Conservation (phyloP, 2,797 vertebrate genomes). For the Chanos chanos region DNA sequence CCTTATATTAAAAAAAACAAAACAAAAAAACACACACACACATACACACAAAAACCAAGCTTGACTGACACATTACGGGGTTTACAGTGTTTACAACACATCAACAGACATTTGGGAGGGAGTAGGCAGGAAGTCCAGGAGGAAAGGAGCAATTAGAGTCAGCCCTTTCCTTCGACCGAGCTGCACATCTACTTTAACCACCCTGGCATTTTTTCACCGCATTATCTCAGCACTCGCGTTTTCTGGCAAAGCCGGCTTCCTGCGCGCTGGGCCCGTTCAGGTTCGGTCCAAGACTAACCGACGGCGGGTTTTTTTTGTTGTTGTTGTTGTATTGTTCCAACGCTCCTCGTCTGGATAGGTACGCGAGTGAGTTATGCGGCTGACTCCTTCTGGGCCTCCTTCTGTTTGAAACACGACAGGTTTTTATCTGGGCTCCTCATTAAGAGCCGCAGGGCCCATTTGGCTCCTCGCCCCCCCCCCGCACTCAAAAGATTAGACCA, state of each 20-base stretch:
- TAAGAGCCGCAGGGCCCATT: too few relatives aligned
- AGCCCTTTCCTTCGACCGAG: not conserved
- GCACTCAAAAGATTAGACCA: too few relatives aligned
- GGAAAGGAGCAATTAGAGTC: constrained; percentile 10
- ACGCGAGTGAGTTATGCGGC: not conserved
- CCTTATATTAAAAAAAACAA: too few relatives aligned
- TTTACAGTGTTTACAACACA: not conserved
- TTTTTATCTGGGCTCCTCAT: constrained; percentile 2
- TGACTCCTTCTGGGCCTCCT: not conserved
- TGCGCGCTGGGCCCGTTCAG: not conserved
- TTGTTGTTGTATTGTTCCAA: not conserved
- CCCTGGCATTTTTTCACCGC: not conserved
- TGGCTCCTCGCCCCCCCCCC: too few relatives aligned
- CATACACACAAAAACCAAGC: not conserved
- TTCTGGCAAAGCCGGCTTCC: constrained; percentile 1
- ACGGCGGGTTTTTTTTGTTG: too few relatives aligned
- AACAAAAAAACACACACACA: too few relatives aligned
- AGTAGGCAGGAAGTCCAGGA: constrained; percentile 17
- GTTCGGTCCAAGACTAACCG: not conserved
- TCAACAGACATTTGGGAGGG: not conserved
- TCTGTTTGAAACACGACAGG: not conserved
- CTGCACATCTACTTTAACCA: not conserved
- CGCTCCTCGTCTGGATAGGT: not conserved
- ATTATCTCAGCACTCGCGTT: constrained; percentile 10
- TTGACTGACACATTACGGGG: not conserved